A percentile compares a stretch with the other conserved stretches of the same genome.
Conservation (phyloP, 2,113 vertebrate genomes). For the Chitala chitala region DNA sequence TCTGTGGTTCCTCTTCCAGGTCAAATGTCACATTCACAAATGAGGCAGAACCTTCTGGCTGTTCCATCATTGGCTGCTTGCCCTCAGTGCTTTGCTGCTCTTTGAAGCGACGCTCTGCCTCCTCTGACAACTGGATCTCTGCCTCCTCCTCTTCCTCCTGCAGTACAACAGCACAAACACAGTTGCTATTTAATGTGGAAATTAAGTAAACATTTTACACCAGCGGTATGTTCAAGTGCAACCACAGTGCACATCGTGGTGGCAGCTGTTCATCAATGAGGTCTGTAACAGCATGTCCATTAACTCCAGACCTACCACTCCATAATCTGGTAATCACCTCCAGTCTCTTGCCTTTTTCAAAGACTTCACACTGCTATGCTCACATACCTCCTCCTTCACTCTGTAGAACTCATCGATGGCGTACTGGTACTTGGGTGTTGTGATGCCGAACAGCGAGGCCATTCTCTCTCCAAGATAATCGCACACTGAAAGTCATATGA, state of each 20-base stretch:
- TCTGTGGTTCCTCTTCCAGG: slow-evolving; percentile 67
- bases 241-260: no score
- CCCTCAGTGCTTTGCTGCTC: slow-evolving; percentile 63
- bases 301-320: background rate
- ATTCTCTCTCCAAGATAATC: slow-evolving; percentile 95
- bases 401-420: slow-evolving; percentile 97
- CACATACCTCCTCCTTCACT: slow-evolving; percentile 88
- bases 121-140: slow-evolving; percentile 83
- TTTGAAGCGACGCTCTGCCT: slow-evolving; percentile 73
- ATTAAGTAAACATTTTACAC: no score
- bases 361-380: background rate
- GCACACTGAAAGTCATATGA: slow-evolving; percentile 68
- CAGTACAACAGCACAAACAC: background rate
- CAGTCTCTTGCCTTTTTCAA: background rate
- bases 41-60: slow-evolving; percentile 74
- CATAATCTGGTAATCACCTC: background rate
- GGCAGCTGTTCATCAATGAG: no score
- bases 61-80: slow-evolving; percentile 61
- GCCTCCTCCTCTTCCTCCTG: slow-evolving; percentile 94
- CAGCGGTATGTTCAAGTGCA: background rate
- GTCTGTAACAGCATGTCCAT: no score
- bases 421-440: slow-evolving; percentile 95
- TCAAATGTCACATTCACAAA: slow-evolving; percentile 92
- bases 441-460: slow-evolving; percentile 88
- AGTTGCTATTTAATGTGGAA: background rate